Evolutionary conservation across 2,113 vertebrate species (phyloP), one percentile per base, ranked within the genome.

Genomic region (Mustela lutreola): DNA sequence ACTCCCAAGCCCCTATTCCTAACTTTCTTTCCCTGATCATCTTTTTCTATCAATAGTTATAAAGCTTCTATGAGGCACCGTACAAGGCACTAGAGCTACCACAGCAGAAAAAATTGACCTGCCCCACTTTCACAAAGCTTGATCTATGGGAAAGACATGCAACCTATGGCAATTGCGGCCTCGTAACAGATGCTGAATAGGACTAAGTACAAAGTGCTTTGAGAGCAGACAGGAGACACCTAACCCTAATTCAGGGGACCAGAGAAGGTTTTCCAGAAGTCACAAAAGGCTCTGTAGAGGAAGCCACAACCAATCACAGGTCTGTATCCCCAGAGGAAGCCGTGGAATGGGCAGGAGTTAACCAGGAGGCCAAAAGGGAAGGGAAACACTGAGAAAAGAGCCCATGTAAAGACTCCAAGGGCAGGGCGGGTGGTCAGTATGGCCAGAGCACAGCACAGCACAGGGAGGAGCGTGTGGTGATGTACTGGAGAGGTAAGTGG

Each of bases 1-100:
- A 87, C 56, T 63, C 19, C 31, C 80, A 48, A 86, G 53, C 15
- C 12, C 62, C 75, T 76, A 56, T 71, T 89, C 11, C 62, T 75
- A 86, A 85, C 56, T 94, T 78, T 45, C 28, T 63, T 87, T 92
- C 83, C 31, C 60, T 65, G 28, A 87, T 45, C 7, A 53, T 36
- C 80, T 83, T 63, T 93, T 92, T 26, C 11, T 95, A 65, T 83
- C 65, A 78, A 31, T 84, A 91, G 80, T 22, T 91, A 67, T 28
- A 80, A 42, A 75, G 26, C 18, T 83, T 82, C 93, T 82, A 16
- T 4, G 8, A 76, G 93, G 33, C 48, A 82, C 0, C 11, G 12
- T 67, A 7, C 22, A 91, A 91, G n/a, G n/a, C 14, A 78, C 5
- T 8, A 75, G 48, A 14, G 28, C 39, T 53, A 60, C 22, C 71